Conservation (phyloP, 2,888 invertebrate species). For the Sericinus montela region DNA sequence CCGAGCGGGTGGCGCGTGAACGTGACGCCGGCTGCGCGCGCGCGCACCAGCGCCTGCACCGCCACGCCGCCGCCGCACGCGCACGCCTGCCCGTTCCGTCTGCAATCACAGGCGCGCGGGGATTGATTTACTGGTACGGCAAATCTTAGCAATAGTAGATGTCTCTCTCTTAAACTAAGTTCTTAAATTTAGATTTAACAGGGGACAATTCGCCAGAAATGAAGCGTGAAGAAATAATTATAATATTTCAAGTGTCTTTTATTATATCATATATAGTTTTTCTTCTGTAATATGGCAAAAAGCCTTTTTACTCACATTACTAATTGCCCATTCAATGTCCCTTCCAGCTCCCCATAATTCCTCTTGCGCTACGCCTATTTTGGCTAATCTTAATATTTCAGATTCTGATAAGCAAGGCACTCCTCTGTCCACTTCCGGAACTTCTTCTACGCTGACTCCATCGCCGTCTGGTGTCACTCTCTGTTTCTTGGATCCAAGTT, state of each 20-base stretch:
- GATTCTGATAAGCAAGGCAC: slow-evolving; percentile 77
- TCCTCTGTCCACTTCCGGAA: slow-evolving; percentile 53
- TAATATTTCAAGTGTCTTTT: no score
- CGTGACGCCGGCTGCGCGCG: slow-evolving; percentile 87
- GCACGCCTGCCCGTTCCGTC: slow-evolving; percentile 86
- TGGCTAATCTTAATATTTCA: slow-evolving; percentile 76
- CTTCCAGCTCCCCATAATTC: slow-evolving; percentile 83
- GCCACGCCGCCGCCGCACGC: slow-evolving; percentile 87
- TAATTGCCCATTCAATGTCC: slow-evolving; percentile 91
- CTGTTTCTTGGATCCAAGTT: slow-evolving; percentile 77
- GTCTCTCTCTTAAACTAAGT: no score
- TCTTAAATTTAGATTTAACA: no score
- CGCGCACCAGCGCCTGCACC: slow-evolving; percentile 86
- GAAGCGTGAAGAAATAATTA: no score
- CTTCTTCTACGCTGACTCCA: slow-evolving; percentile 57
- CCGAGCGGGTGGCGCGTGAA: slow-evolving; percentile 90
- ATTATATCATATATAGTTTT: no score
- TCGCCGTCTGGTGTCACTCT: slow-evolving; percentile 60
- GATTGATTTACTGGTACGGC: no score
- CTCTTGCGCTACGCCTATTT: slow-evolving; percentile 78
- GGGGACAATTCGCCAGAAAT: no score
- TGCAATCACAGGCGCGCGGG: no score
- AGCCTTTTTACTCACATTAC: slow-evolving; percentile 73
- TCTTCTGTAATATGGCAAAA: no score
- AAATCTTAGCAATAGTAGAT: no score